A percentile compares a stretch with the other conserved stretches of the same genome.
Conservation (phyloP, 2,113 vertebrate species). For the Tragelaphus buxtoni region DNA sequence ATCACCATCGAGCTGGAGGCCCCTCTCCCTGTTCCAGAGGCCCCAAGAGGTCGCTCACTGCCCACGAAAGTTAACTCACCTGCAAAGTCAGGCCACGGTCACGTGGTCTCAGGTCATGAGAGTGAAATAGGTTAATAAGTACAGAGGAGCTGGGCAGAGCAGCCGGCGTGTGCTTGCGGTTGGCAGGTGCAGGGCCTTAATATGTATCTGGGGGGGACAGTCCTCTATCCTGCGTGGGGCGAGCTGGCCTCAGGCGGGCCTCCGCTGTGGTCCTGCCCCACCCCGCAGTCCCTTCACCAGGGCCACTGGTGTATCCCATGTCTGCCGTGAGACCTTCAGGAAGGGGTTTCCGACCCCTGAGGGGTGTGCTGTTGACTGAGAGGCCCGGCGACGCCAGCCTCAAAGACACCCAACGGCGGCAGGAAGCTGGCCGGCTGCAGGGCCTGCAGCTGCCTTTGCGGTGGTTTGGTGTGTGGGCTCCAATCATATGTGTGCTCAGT, state of each 20-base stretch:
- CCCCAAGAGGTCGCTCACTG: fast-evolving
- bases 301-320: neutral
- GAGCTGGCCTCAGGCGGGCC: neutral
- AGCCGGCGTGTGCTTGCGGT: fast-evolving
- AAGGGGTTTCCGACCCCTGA: neutral
- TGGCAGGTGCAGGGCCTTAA: neutral
- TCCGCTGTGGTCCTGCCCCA: neutral
- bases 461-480: neutral
- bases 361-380: neutral
- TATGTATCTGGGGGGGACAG: fast-evolving
- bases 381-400: fast-evolving
- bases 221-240: neutral
- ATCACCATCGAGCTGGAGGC: neutral
- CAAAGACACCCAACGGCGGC: fast-evolving
- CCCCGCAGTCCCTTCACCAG: neutral
- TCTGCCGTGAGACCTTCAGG: fast-evolving
- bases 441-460: fast-evolving
- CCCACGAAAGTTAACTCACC: neutral
- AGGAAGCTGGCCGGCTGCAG: fast-evolving
- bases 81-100: neutral
- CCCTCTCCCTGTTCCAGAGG: neutral
- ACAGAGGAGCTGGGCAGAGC: neutral
- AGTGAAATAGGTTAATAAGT: neutral
- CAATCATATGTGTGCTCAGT: neutral
- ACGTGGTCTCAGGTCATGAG: fast-evolving